Evolutionary conservation across 2,113 vertebrate species (phyloP), one percentile per base, ranked within the genome.

Genomic region (Brachyistius frenatus): DNA sequence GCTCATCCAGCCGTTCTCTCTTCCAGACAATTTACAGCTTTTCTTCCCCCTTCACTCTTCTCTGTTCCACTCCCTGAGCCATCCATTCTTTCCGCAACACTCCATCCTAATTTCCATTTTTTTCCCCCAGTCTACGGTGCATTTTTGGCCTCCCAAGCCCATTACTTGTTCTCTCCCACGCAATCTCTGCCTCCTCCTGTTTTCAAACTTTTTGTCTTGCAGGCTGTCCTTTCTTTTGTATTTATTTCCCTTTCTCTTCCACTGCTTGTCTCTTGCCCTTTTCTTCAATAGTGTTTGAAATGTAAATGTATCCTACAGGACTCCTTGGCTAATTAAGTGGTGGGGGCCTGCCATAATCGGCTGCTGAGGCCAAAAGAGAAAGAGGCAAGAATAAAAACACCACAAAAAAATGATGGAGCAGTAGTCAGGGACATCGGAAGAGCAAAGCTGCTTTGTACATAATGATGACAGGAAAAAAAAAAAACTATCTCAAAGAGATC

Each of bases 281-380:
- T n/a, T 7, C 3, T 14, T 41, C 66, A 5, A 49, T 62, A 44
- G 50, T 75, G 50, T 80, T 91, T 87, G 66, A 91, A 92, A 80
- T 89, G 89, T 75, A 89, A 91, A 91, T 87, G 72, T 65, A 23
- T 85, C 52, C 69, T 84, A 85, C 69, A 75, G 60, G 71, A 64
- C 75, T 86, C 54, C 65, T 71, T 76, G 80, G 46, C 75, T 90
- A 87, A 91, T 89, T 80, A 86, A 83, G 73, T 73, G 73, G 55
- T 67, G 16, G 41, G 73, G 63, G 50, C 44, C 1, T 47, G 58
- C 64, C 61, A 73, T 87, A 81, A 88, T 84, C 78, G 66, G 70
- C 35, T 9, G 54, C 52, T 37, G 37, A 41, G 15, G 57, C 44
- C 2, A 15, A 23, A 37, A 58, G 5, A 72, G 39, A 46, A 3